A percentile compares a stretch with the other conserved stretches of the same genome.
These are phyloP conservation scores for Drosophila conformis DNA, from an alignment of 2,888 invertebrate genomes.

Conservation along the genomic window DNA sequence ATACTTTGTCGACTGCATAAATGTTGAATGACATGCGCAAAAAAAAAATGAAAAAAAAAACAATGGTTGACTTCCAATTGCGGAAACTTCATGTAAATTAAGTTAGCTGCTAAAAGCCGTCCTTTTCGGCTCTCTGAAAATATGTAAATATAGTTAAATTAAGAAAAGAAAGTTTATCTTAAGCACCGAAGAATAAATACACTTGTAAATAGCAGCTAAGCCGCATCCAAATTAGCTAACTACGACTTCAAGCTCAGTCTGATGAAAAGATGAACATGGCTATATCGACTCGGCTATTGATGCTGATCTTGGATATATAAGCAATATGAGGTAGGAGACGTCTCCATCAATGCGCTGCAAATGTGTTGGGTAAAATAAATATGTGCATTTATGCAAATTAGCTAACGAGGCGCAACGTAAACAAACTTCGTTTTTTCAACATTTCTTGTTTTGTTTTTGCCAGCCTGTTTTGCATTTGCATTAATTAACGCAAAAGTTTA, in stretches of 20 bases:
- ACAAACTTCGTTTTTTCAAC: slow-evolving; percentile 24
- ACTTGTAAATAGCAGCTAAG: neutral
- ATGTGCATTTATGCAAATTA: slow-evolving; percentile 47
- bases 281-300: neutral
- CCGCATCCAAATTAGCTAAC: neutral
- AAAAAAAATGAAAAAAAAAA: slow-evolving; percentile 17
- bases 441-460: slow-evolving; percentile 10
- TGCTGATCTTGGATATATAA: neutral
- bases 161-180: neutral
- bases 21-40: slow-evolving; percentile 68
- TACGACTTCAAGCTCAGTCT: neutral
- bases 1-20: slow-evolving; percentile 40
- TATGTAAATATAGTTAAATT: slow-evolving; percentile 27
- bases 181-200: neutral
- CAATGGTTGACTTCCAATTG: slow-evolving; percentile 7
- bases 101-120: slow-evolving; percentile 29
- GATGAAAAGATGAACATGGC: neutral
- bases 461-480: slow-evolving; percentile 57
- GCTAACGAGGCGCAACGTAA: slow-evolving; percentile 28
- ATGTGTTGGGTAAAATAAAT: neutral
- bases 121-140: slow-evolving; percentile 20
- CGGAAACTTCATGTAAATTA: slow-evolving; percentile 1
- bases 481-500: slow-evolving; percentile 71
- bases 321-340: neutral
- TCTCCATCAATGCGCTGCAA: neutral